Conservation (phyloP, 2,888 invertebrate genomes). For the Drosophila hamatofila region DNA sequence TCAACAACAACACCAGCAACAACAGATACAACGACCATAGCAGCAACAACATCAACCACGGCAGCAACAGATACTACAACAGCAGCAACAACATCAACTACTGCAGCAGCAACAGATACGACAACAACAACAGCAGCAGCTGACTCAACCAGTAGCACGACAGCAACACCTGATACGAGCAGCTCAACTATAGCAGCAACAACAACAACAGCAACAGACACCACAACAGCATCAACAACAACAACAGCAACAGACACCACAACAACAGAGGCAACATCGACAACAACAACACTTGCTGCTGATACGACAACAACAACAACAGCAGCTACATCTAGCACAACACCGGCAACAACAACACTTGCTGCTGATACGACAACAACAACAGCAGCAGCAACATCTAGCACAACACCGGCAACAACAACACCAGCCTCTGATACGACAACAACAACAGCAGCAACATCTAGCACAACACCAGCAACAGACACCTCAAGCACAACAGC, state of each 20-base stretch:
- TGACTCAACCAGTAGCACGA: background rate
- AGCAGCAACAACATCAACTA: background rate
- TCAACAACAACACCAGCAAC: conserved; percentile 18
- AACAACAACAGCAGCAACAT: conserved; percentile 1
- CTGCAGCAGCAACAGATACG: background rate
- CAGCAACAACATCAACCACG: conserved; percentile 17
- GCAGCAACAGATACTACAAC: conserved; percentile 17
- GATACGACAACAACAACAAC: background rate
- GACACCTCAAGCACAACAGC: background rate
- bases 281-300: conserved; percentile 16
- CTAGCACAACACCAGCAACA: background rate
- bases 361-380: background rate
- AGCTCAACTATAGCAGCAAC: background rate
- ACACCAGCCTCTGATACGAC: background rate
- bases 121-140: background rate
- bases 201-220: background rate
- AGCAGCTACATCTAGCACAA: background rate
- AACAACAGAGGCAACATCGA: conserved; percentile 3
- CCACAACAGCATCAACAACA: conserved; percentile 4
- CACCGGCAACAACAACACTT: background rate
- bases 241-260: background rate
- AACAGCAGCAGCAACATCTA: conserved; percentile 2
- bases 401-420: conserved; percentile 6
- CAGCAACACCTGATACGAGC: background rate
- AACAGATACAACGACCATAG: conserved; percentile 4